Conservation (phyloP, 2,888 invertebrate species). For the Allophyes oxyacanthae region DNA sequence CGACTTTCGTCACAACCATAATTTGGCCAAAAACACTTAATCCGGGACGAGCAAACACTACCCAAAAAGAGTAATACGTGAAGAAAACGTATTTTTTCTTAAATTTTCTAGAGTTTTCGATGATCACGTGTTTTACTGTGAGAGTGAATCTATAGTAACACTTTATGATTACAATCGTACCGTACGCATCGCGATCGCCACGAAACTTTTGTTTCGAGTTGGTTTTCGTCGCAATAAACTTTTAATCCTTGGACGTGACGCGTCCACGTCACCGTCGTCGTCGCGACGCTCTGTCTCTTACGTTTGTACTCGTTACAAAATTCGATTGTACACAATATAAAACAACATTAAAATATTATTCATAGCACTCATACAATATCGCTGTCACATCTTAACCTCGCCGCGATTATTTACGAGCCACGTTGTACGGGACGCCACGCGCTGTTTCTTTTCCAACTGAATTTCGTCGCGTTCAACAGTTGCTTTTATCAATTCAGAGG, state of each 20-base stretch:
- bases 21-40: conserved; percentile 80
- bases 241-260: conserved; percentile 80
- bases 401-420: conserved; percentile 67
- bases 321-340: conserved; percentile 67
- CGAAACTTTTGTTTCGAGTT: conserved; percentile 79
- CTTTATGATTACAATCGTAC: conserved; percentile 71
- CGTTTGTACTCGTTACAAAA: conserved; percentile 57
- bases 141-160: conserved; percentile 72
- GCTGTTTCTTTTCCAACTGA: conserved; percentile 82
- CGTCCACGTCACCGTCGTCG: conserved; percentile 82
- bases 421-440: conserved; percentile 70
- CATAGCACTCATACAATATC: conserved; percentile 77
- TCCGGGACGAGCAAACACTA: conserved; percentile 76
- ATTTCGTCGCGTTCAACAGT: conserved; percentile 83
- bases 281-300: conserved; percentile 67
- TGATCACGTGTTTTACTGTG: conserved; percentile 74
- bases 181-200: conserved; percentile 69
- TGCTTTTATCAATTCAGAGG: conserved; percentile 87
- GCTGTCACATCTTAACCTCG: conserved; percentile 84
- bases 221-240: conserved; percentile 83
- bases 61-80: conserved; percentile 67
- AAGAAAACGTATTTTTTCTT: conserved; percentile 67
- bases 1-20: conserved; percentile 87
- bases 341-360: conserved; percentile 69
- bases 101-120: conserved; percentile 83